phyloP scores from a whole-genome alignment of 2,888 invertebrate species.

The Empis livida region DNA sequence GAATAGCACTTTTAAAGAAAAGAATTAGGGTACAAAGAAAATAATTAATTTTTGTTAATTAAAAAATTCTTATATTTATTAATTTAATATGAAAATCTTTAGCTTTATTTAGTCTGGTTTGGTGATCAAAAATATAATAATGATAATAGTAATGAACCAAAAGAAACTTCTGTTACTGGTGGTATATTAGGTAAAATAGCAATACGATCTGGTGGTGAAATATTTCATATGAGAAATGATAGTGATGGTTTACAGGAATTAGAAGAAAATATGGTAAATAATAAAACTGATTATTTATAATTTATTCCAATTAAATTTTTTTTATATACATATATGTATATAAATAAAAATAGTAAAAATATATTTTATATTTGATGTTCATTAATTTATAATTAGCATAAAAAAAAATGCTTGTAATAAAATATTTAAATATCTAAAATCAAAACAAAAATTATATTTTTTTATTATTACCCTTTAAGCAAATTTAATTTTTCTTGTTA shows the following conservation, averaged over 20 bases:
- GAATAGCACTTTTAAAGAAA: slow-evolving; percentile 35
- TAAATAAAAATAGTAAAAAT: background rate
- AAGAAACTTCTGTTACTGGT: slow-evolving; percentile 27
- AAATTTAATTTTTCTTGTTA: too few relatives aligned
- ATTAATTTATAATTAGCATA: too few relatives aligned
- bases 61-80: background rate
- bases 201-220: slow-evolving; percentile 36
- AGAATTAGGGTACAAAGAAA: slow-evolving; percentile 31
- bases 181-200: slow-evolving; percentile 37
- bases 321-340: too few relatives aligned
- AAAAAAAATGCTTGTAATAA: too few relatives aligned
- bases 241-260: slow-evolving; percentile 22
- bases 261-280: slow-evolving; percentile 30
- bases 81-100: too few relatives aligned
- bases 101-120: slow-evolving; percentile 40
- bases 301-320: background rate
- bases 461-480: too few relatives aligned
- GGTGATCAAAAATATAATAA: slow-evolving; percentile 30
- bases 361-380: slow-evolving; percentile 2
- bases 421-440: too few relatives aligned
- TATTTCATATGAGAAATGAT: slow-evolving; percentile 25
- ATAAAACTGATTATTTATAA: too few relatives aligned
- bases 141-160: slow-evolving; percentile 32
- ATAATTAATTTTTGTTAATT: background rate
- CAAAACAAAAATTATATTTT: too few relatives aligned